These are phyloP conservation scores for Noctua janthina DNA, from an alignment of 2,888 invertebrate genomes.

Conservation along the genomic window DNA sequence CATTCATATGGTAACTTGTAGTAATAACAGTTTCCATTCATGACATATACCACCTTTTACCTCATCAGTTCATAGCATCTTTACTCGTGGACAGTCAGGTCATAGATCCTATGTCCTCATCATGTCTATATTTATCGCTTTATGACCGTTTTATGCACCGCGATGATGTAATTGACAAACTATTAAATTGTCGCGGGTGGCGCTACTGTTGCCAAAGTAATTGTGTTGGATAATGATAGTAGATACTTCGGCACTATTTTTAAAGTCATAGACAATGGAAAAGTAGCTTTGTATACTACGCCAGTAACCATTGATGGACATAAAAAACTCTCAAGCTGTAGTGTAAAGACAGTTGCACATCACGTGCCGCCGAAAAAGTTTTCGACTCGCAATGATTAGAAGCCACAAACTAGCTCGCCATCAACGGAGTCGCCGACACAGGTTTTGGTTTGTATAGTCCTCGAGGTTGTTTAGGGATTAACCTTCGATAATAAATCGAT, in stretches of 20 bases:
- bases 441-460: neutral
- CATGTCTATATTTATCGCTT: slow-evolving; percentile 56
- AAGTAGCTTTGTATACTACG: neutral
- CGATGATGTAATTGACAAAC: slow-evolving; percentile 50
- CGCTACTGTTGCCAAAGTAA: slow-evolving; percentile 7
- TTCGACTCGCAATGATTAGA: neutral
- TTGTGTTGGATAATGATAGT: neutral
- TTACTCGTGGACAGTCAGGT: slow-evolving; percentile 37
- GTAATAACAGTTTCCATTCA: slow-evolving; percentile 2
- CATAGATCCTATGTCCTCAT: slow-evolving; percentile 60
- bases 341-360: neutral
- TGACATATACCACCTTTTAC: slow-evolving; percentile 5
- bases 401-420: neutral
- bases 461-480: neutral
- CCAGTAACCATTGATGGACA: neutral
- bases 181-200: slow-evolving; percentile 16
- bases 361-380: neutral
- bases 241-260: neutral
- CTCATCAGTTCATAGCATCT: slow-evolving; percentile 30
- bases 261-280: neutral
- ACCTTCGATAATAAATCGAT: too few relatives aligned
- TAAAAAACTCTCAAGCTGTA: neutral
- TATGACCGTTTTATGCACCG: slow-evolving; percentile 33
- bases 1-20: too few relatives aligned
- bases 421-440: neutral